Base-by-base conservation (phyloP, 1,140 invertebrate genomes). In the Musca vetustissima region DNA sequence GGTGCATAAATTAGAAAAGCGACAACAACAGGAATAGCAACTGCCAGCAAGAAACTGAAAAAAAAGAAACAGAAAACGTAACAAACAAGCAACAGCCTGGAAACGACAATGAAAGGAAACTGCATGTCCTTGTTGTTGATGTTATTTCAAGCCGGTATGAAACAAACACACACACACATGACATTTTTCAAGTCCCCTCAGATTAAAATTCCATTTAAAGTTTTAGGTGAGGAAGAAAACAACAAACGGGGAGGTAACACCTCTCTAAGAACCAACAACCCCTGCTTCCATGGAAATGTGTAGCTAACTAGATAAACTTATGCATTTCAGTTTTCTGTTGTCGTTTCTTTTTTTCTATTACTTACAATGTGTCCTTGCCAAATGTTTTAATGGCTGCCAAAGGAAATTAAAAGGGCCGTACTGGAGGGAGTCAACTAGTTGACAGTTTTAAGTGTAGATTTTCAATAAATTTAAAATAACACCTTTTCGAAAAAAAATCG, bases 381-480 rank as follows among this genome's bases (percentile, higher is more conserved):
- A n/a, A n/a, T n/a, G n/a, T n/a, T n/a, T n/a, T n/a, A n/a, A n/a
- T 32, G 28, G 28, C 28, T 4, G 1, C 36, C 11, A 43, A 28
- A 3, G 36, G 36, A 43, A 43, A 43, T 43, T 43, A 6, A 43
- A 8, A 13, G 36, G 36, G n/a, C n/a, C 36, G 11, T 7, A 2
- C 1, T n/a, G 11, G 8, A 4, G 49, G 21, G 49, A 52, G 49
- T 11, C 1, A 22, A 19, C 4, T 1, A 19, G 49, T 52, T 19
- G 53, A n/a, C 28, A 61, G 7, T 19, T 61, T 61, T 17, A 61
- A 36, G 28, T 61, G 57, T 61, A 17, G 28, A 14, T 61, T 36
- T 61, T 61, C 57, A 61, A 61, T 61, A 61, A 36, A 28, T 59
- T 61, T 36, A 61, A 43, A 61, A 61, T 21, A 61, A 61, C 57